Base-by-base conservation (phyloP, 2,888 invertebrate species). In the Troides oblongomaculatus region DNA sequence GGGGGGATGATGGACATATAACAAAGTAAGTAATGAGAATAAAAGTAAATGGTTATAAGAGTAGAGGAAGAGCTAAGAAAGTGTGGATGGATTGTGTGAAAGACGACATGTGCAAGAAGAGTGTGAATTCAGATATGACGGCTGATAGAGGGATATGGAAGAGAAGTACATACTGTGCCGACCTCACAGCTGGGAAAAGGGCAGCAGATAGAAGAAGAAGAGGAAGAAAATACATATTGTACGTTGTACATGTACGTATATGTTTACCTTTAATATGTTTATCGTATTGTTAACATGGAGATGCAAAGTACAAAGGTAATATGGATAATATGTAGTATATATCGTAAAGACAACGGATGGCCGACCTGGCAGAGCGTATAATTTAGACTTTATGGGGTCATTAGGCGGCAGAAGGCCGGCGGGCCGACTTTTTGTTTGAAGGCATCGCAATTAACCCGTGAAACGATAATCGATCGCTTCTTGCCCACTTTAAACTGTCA, bases 301-400 rank as follows among this genome's bases (percentile, higher is more conserved):
- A 18, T 53, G 43, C 50, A 25, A 59, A 21, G 66, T 62, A 59
- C 53, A 17, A 46, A 65, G 75, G 82, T 81, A 78, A 53, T 53
- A 53, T 53, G 53, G 10, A 58, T 58, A 58, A 81, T 80, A 82
- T 80, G 74, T 64, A 64, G 72, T 72, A 75, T 72, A 72, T 73
- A 78, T 76, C 78, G 78, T 74, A 64, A 71, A 72, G 72, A 74
- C 75, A 83, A 84, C 84, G 84, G 87, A 82, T 79, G 84, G 80
- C 76, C 73, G 77, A 77, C 75, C 79, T 83, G 88, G 84, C 86
- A 82, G 86, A 86, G 82, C 90, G 87, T 87, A 82, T 87, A 87
- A 90, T 89, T 87, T 84, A 81, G 77, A 85, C 80, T 90, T 90
- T 89, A 90, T 87, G 79, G 87, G 83, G 81, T 87, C 88, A 90